A percentile compares a stretch with the other conserved stretches of the same genome.
Conservation (phyloP, 2,888 invertebrate species). For the Psylliodes chrysocephalus region DNA sequence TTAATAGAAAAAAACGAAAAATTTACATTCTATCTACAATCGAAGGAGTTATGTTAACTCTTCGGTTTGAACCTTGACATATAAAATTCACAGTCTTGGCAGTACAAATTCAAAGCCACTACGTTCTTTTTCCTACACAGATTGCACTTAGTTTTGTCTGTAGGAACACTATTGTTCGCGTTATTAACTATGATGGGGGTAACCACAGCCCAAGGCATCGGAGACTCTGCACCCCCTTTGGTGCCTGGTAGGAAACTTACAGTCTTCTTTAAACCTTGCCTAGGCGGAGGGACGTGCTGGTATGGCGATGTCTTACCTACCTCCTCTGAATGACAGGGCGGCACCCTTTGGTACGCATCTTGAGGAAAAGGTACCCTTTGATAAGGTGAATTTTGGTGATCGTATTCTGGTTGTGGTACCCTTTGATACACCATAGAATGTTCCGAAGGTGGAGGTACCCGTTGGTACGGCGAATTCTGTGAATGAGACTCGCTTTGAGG, state of each 20-base stretch:
- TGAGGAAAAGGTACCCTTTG: constrained; percentile 48
- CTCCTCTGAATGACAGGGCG: constrained; percentile 51
- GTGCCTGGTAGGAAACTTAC: constrained; percentile 80
- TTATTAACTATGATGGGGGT: constrained; percentile 62
- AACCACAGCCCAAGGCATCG: constrained; percentile 58
- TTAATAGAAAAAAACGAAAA: constrained; percentile 34
- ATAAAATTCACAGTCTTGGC: constrained; percentile 92
- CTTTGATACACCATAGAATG: constrained; percentile 37
- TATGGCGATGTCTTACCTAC: constrained; percentile 66
- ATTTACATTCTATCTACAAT: constrained; percentile 25
- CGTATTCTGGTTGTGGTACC: constrained; percentile 35
- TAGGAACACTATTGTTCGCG: constrained; percentile 57
- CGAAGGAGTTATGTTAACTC: constrained; percentile 23
- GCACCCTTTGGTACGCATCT: constrained; percentile 57
- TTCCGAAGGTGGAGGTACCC: constrained; percentile 48
- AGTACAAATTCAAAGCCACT: constrained; percentile 81
- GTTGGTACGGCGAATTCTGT: constrained; percentile 50
- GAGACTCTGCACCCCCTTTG: constrained; percentile 68
- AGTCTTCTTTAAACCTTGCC: constrained; percentile 72
- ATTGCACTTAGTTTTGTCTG: constrained; percentile 79
- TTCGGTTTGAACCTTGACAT: constrained; percentile 81
- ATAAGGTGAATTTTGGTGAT: constrained; percentile 48
- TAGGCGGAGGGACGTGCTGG: constrained; percentile 72
- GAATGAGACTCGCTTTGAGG: not conserved
- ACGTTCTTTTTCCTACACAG: constrained; percentile 88